Evolutionary conservation across 2,888 invertebrate genomes (phyloP).

Genomic region (Punctoribates punctum): DNA sequence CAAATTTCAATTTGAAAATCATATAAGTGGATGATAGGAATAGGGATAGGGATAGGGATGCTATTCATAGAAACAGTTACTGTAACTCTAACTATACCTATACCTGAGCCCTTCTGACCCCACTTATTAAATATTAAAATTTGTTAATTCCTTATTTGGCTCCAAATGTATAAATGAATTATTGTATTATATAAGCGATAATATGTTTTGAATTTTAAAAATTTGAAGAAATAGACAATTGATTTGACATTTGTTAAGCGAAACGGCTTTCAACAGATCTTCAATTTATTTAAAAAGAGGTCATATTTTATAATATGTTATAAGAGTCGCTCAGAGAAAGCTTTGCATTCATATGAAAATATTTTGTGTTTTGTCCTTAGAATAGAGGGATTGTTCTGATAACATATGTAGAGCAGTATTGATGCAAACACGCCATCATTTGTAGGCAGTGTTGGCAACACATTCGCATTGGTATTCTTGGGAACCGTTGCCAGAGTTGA

Average conservation of each 20-base stretch:
- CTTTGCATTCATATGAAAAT: no score
- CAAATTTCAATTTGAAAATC: background rate
- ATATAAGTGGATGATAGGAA: background rate
- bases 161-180: background rate
- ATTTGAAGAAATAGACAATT: background rate
- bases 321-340: no score
- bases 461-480: background rate
- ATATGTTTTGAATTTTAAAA: background rate
- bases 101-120: no score
- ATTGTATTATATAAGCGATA: no score
- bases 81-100: no score
- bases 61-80: no score
- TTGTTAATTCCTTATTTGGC: background rate
- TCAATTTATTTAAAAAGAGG: no score
- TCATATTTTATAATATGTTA: no score
- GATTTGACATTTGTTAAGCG: no score
- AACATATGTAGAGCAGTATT: background rate
- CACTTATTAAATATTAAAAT: background rate
- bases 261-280: no score
- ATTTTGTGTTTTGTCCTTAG: background rate
- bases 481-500: background rate
- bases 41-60: no score
- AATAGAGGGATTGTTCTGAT: background rate
- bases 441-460: background rate
- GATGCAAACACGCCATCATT: background rate